Percentiles rank a stretch among this genome's conserved stretches.
Evolutionary conservation across 2,113 vertebrate genomes (phyloP).

Genomic region (Hiodon alosoides): DNA sequence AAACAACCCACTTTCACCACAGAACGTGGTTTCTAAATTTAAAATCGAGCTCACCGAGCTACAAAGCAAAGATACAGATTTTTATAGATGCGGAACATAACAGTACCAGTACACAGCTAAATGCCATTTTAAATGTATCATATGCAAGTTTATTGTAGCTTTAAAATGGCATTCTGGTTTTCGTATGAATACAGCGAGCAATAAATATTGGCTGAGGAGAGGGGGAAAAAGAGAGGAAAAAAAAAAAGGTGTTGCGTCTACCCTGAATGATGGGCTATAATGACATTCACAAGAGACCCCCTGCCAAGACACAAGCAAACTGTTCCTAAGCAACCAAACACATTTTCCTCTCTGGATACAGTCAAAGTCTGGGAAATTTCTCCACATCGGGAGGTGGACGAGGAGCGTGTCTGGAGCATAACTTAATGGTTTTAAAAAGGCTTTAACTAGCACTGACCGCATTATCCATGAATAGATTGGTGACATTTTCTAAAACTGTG

Average conservation of each 20-base stretch:
- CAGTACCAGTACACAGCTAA: too few species aligned
- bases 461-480: conserved; percentile 17
- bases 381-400: conserved; percentile 53
- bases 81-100: too few species aligned
- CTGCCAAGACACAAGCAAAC: conserved; percentile 50
- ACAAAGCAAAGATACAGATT: too few species aligned
- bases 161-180: not conserved
- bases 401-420: conserved; percentile 16
- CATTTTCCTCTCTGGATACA: conserved; percentile 44
- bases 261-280: conserved; percentile 52
- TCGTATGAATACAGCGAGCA: conserved; percentile 27
- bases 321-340: conserved; percentile 66
- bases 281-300: conserved; percentile 64
- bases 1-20: too few species aligned
- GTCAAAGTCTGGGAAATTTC: conserved; percentile 59
- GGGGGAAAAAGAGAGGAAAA: conserved; percentile 24
- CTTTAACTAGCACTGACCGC: conserved; percentile 15
- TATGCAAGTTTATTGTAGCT: too few species aligned
- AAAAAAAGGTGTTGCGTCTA: conserved; percentile 42
- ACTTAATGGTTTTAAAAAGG: conserved; percentile 20
- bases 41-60: too few species aligned
- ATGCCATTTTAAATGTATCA: too few species aligned
- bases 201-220: conserved; percentile 38
- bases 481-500: conserved; percentile 10
- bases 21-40: too few species aligned